Conservation (phyloP, 1,140 invertebrate genomes). For the Marisa cornuarietis region DNA sequence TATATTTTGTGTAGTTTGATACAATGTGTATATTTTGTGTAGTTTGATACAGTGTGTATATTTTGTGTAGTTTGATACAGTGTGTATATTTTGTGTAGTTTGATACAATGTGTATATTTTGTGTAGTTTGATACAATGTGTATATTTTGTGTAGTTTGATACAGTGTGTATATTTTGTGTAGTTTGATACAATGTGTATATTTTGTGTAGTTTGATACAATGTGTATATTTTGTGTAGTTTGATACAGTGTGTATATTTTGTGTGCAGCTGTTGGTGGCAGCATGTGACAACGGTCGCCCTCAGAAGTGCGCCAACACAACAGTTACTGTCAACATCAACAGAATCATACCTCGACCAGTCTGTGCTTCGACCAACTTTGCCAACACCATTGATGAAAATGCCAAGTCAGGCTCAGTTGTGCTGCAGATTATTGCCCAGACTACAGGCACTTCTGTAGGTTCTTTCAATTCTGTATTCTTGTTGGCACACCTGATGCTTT, state of each 20-base stretch:
- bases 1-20: no score
- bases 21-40: constrained; percentile 10
- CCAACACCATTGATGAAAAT: constrained; percentile 34
- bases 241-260: background rate
- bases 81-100: constrained; percentile 13
- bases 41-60: no score
- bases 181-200: background rate
- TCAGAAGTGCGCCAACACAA: constrained; percentile 84
- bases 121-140: no score
- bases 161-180: no score
- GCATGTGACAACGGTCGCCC: constrained; percentile 88
- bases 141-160: constrained; percentile 17
- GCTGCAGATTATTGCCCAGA: constrained; percentile 19
- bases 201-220: constrained; percentile 11
- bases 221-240: no score
- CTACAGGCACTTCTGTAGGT: no score
- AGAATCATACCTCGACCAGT: constrained; percentile 81
- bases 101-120: no score
- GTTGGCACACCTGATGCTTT: no score
- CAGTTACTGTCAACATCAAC: constrained; percentile 78
- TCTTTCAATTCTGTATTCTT: no score
- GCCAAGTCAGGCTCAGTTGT: constrained; percentile 14
- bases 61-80: no score
- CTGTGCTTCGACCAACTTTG: constrained; percentile 64
- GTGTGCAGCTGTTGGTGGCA: constrained; percentile 74